phyloP scores from a whole-genome alignment of 2,113 vertebrate genomes.

The Crocuta crocuta region DNA sequence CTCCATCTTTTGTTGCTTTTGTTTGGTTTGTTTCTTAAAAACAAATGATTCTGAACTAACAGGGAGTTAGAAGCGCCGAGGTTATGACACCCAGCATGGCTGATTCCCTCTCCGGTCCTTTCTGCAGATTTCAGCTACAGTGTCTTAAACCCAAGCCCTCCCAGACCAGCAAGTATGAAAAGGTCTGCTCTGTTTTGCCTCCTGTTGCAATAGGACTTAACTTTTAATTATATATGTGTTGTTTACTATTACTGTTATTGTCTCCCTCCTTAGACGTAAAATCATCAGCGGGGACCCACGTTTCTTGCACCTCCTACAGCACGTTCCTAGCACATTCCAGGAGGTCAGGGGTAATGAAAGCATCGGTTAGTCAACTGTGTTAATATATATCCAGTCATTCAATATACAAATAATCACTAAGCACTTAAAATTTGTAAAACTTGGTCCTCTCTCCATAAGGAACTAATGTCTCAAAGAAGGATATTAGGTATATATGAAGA shows the following conservation, averaged over 20 bases:
- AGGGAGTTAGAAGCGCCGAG: neutral
- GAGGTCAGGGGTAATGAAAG: neutral
- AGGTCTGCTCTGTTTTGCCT: neutral
- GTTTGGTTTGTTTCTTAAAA: slow-evolving; percentile 33
- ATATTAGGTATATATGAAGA: neutral
- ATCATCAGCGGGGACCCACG: neutral
- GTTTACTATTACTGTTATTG: neutral
- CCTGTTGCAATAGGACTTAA: neutral
- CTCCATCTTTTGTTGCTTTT: neutral
- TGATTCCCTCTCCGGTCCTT: neutral
- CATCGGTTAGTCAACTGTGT: neutral
- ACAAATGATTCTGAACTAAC: neutral
- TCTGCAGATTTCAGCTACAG: slow-evolving; percentile 19
- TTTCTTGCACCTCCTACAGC: neutral
- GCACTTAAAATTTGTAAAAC: neutral
- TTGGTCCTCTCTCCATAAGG: neutral
- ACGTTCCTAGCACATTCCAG: neutral
- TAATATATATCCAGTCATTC: neutral
- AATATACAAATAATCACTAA: neutral
- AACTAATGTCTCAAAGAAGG: slow-evolving; percentile 7
- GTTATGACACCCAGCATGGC: neutral
- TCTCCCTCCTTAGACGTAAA: neutral
- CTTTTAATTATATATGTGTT: neutral
- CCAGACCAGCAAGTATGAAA: neutral
- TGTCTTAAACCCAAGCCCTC: neutral